Evolutionary conservation across 92 coral and sea anemone species (phyloP).

Genomic region (Porites evermanni): DNA sequence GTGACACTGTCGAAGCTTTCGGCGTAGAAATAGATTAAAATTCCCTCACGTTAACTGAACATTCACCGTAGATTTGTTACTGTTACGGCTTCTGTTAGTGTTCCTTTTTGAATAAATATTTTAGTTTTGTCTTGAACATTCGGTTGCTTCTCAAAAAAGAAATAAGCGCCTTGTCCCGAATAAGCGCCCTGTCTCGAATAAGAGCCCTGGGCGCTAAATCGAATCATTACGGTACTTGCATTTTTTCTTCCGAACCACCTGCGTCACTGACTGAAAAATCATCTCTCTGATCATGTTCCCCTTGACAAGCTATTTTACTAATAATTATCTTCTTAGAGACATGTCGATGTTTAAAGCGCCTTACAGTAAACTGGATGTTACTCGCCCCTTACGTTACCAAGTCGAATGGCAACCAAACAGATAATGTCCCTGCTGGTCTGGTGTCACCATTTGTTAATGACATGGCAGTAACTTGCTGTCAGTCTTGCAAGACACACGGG

Average conservation of each 20-base stretch:
- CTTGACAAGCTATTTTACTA: background rate
- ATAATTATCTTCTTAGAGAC: slow-evolving; percentile 18
- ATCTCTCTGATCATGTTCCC: no score
- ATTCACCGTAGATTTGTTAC: no score
- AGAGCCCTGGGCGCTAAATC: slow-evolving; percentile 32
- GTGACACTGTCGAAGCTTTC: no score
- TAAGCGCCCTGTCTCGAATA: slow-evolving; percentile 64
- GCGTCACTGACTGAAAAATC: no score
- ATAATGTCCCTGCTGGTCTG: slow-evolving; percentile 6
- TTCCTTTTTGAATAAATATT: background rate
- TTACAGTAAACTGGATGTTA: slow-evolving; percentile 49
- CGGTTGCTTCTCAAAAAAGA: background rate
- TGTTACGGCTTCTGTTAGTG: no score
- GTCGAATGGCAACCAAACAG: background rate
- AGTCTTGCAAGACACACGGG: slow-evolving; percentile 46
- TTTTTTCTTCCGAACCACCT: no score
- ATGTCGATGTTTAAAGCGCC: slow-evolving; percentile 47
- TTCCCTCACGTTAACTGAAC: no score
- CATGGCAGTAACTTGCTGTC: slow-evolving; percentile 52
- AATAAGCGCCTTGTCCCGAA: slow-evolving; percentile 57
- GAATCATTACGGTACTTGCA: no score
- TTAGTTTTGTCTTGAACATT: background rate
- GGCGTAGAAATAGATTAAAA: no score
- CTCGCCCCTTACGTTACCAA: slow-evolving; percentile 33
- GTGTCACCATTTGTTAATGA: slow-evolving; percentile 33